Base-by-base conservation (phyloP, 2,888 invertebrate species). In the Taenaris catops region DNA sequence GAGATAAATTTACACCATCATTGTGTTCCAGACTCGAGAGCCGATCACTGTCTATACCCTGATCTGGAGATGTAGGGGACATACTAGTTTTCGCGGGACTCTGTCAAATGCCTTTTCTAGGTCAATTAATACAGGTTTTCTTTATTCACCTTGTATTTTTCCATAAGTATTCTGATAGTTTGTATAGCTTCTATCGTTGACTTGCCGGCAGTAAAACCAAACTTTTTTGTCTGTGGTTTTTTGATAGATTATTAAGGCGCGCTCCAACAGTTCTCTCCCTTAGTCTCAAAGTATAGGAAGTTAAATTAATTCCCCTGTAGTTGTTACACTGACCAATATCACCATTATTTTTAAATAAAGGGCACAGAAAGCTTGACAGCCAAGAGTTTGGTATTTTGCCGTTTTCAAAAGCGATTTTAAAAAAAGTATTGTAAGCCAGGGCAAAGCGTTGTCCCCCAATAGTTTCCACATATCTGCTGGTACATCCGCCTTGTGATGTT, bases 41-140 rank as follows among this genome's bases (percentile, higher is more conserved):
- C 41, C 91, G 75, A 63, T 96, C 96, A 56, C 95, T 96, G 63
- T 96, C 96, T 45, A 96, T 96, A n/a, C 96, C 96, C 56, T 95
- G 89, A 74, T 96, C 96, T 0, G 96, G 96, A 0, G 96, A 96
- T 1, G 92, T 81, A 1, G 87, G 78, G n/a, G n/a, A n/a, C n/a
- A n/a, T n/a, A n/a, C n/a, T n/a, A 14, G 14, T 2, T 14, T 4
- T 14, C 14, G 2, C 4, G 14, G 14, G 14, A 4, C 14, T 3
- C 14, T 2, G 14, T 14, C 14, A 14, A 14, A 14, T 14, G 14
- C 14, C 14, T 14, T 14, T 14, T 14, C 14, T 4, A 14, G 4
- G 14, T 14, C 14, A 3, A 14, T 14, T 2, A 14, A 14, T 2
- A 4, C 14, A 19, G 19, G n/a, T 19, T 6, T 19, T n/a, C 2